Conservation (phyloP, 2,888 invertebrate species). For the Aphidoletes aphidimyza region DNA sequence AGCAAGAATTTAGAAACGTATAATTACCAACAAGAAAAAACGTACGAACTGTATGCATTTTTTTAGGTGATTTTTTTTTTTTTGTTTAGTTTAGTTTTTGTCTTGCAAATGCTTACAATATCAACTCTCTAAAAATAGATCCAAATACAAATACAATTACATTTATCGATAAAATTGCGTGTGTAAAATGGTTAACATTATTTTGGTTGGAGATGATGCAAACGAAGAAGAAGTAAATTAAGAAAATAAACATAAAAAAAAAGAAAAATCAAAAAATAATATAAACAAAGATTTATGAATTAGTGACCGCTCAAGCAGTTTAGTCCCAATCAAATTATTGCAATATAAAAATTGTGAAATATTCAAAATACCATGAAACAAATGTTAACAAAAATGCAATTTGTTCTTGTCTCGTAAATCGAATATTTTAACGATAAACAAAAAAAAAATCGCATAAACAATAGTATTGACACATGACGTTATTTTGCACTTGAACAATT, state of each 20-base stretch:
- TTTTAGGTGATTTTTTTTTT: no score
- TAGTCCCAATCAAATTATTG: no score
- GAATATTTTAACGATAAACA: background rate
- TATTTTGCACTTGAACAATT: no score
- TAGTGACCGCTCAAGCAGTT: no score
- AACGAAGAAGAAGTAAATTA: background rate
- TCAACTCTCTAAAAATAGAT: constrained; percentile 41
- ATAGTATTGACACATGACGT: background rate
- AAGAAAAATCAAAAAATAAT: no score
- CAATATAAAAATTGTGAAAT: no score
- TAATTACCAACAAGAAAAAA: background rate
- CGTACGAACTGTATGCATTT: constrained; percentile 7
- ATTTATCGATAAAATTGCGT: constrained; percentile 47
- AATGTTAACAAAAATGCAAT: no score
- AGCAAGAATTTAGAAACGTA: constrained; percentile 30
- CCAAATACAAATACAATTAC: constrained; percentile 39
- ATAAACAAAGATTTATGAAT: no score
- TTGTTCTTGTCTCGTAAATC: no score
- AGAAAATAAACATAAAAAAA: no score
- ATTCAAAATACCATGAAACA: no score
- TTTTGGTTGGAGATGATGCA: constrained; percentile 19
- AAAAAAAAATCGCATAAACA: background rate
- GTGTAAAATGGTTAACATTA: constrained; percentile 19
- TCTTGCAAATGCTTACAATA: constrained; percentile 44
- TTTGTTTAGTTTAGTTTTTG: background rate